Percentiles rank a stretch among this genome's conserved stretches.
These are phyloP conservation scores for Synanthedon myopaeformis DNA, from an alignment of 2,888 invertebrate species.

Conservation along the genomic window DNA sequence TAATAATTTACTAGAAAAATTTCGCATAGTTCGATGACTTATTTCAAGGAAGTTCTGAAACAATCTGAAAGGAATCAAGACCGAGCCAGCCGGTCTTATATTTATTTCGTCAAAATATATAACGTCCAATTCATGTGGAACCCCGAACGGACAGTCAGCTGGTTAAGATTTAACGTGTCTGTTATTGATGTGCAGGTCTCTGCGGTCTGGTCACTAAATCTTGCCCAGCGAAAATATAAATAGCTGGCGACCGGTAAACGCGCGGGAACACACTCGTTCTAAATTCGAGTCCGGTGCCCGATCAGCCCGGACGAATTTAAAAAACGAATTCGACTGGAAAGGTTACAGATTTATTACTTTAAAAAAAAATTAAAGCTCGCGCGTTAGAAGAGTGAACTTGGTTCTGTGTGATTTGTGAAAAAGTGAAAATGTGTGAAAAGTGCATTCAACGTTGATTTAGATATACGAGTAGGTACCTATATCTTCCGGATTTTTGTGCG, in stretches of 20 bases:
- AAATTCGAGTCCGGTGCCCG: slow-evolving; percentile 51
- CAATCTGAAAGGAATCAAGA: slow-evolving; percentile 8
- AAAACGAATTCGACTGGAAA: slow-evolving; percentile 48
- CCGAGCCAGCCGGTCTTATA: slow-evolving; percentile 22
- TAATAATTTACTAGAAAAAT: background rate
- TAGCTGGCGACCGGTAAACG: slow-evolving; percentile 33
- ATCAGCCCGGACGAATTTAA: slow-evolving; percentile 40
- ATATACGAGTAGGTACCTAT: slow-evolving; percentile 6
- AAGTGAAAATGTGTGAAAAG: slow-evolving; percentile 58
- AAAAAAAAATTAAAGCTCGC: slow-evolving; percentile 8
- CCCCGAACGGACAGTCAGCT: slow-evolving; percentile 1
- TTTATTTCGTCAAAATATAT: slow-evolving; percentile 21
- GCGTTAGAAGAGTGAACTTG: slow-evolving; percentile 15
- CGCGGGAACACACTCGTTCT: slow-evolving; percentile 37
- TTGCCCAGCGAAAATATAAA: slow-evolving; percentile 54
- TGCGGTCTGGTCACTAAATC: slow-evolving; percentile 16
- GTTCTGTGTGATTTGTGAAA: slow-evolving; percentile 11
- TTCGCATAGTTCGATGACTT: slow-evolving; percentile 11
- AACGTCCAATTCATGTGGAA: background rate
- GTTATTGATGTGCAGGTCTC: slow-evolving; percentile 15
- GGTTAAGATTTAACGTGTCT: background rate
- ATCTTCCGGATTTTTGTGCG: slow-evolving; percentile 18
- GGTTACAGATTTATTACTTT: slow-evolving; percentile 26
- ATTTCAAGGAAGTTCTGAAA: slow-evolving; percentile 10
- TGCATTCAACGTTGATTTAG: slow-evolving; percentile 41